Evolutionary conservation across 2,113 vertebrate species (phyloP), one percentile per base, ranked within the genome.

Genomic region (human (Homo sapiens)): DNA sequence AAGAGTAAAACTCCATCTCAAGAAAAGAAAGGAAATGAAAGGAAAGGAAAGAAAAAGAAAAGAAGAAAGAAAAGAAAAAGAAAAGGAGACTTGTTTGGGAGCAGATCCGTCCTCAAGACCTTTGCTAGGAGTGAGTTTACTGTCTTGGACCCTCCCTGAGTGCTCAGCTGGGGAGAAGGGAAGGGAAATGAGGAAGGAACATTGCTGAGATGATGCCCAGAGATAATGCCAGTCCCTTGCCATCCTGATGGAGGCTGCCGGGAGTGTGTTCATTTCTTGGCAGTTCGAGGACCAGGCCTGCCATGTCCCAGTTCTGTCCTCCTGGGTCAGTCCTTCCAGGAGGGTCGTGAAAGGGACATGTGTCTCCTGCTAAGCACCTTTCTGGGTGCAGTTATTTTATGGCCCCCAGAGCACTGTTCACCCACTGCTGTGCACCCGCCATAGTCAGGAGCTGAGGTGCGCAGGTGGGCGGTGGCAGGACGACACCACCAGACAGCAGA

Each of bases 391-490:
- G 5, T 35, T 50, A 14, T 59, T 78, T 68, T 32, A 25, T 27
- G 64, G 48, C 38, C 40, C 11, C 0, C 11, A 59, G 16, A 68
- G 43, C 43, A 25, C 50, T 35, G 68, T 79, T 89, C 32, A 35
- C 30, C 14, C 10, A 45, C 27, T 48, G n/a, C 30, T 2, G 2
- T n/a, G 27, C 40, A 50, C 23, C 40, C 5, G 20, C 13, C 23
- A 1, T 11, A 59, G 38, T 57, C 30, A 57, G 48, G 11, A 57
- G 2, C 23, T 32, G 4, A 30, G 4, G 48, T 11, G 22, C 57
- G 20, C 5, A 0, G 27, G n/a, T 72, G 40, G 50, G 55, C 0
- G 0, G 50, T 38, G 61, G 59, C 27, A 2, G 0, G 23, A 72
- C 9, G 18, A 52, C 59, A 61, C 57, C 48, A 18, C 43, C 10